Conservation (phyloP, 2,113 vertebrate species). For the Alligator mississippiensis region DNA sequence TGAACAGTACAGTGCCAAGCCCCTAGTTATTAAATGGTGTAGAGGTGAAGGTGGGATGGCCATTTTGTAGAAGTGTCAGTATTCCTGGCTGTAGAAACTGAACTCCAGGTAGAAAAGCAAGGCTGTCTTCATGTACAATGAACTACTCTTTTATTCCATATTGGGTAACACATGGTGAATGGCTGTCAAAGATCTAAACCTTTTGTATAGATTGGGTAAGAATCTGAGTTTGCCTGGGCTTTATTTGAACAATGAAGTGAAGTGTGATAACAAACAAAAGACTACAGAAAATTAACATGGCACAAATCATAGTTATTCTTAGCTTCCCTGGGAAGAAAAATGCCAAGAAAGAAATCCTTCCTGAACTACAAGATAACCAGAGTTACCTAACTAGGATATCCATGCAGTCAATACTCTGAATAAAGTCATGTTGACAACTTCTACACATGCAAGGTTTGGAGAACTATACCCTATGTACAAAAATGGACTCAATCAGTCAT, state of each 20-base stretch:
- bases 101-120: not conserved
- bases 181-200: constrained; percentile 17
- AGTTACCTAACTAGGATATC: not conserved
- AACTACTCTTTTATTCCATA: not conserved
- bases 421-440: not conserved
- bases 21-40: not conserved
- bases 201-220: not conserved
- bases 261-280: constrained; percentile 18
- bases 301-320: not conserved
- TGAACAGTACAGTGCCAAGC: not conserved
- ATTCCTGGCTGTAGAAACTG: not conserved
- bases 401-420: not conserved
- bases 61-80: not conserved
- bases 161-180: not conserved
- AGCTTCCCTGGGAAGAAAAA: not conserved
- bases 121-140: not conserved
- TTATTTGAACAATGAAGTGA: constrained; percentile 31
- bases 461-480: not conserved
- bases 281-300: constrained; percentile 10
- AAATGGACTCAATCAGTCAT: not conserved
- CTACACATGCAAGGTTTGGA: not conserved
- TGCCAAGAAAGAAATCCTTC: not conserved
- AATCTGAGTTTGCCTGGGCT: constrained; percentile 12
- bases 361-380: not conserved
- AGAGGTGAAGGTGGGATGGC: not conserved